phyloP scores from a whole-genome alignment of 2,888 invertebrate species.

The Campoplex capitator region DNA sequence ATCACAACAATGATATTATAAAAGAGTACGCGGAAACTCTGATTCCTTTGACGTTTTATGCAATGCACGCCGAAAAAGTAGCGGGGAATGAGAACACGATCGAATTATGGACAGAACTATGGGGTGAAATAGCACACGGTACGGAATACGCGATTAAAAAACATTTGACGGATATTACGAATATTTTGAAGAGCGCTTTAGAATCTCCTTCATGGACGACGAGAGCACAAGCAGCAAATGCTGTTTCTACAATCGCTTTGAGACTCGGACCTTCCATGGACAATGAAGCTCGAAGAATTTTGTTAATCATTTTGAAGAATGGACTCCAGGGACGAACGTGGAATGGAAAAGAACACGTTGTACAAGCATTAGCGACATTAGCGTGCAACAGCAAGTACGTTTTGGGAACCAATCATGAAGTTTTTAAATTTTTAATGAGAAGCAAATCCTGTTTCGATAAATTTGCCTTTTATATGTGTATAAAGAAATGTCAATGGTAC shows the following conservation, averaged over 20 bases:
- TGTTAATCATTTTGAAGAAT: slow-evolving; percentile 89
- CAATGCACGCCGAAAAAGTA: slow-evolving; percentile 93
- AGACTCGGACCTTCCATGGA: slow-evolving; percentile 89
- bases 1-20: slow-evolving; percentile 92
- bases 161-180: slow-evolving; percentile 90
- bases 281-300: slow-evolving; percentile 87
- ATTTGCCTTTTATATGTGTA: not conserved
- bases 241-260: slow-evolving; percentile 92
- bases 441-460: not conserved
- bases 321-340: slow-evolving; percentile 94
- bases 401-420: slow-evolving; percentile 45
- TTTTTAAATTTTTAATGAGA: not conserved
- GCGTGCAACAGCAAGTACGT: slow-evolving; percentile 90
- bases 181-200: slow-evolving; percentile 89
- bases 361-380: slow-evolving; percentile 91
- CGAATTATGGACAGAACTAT: slow-evolving; percentile 94
- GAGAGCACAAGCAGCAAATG: slow-evolving; percentile 93
- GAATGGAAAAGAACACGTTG: slow-evolving; percentile 94
- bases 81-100: slow-evolving; percentile 88
- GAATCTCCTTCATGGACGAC: slow-evolving; percentile 94
- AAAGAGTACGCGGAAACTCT: slow-evolving; percentile 91
- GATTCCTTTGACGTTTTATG: slow-evolving; percentile 94
- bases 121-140: slow-evolving; percentile 96
- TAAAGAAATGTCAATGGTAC: not conserved
- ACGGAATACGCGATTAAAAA: slow-evolving; percentile 90